Percentiles rank a stretch among this genome's conserved stretches.
phyloP scores from a whole-genome alignment of 2,888 invertebrate species.

The Cryptocephalus moraei region DNA sequence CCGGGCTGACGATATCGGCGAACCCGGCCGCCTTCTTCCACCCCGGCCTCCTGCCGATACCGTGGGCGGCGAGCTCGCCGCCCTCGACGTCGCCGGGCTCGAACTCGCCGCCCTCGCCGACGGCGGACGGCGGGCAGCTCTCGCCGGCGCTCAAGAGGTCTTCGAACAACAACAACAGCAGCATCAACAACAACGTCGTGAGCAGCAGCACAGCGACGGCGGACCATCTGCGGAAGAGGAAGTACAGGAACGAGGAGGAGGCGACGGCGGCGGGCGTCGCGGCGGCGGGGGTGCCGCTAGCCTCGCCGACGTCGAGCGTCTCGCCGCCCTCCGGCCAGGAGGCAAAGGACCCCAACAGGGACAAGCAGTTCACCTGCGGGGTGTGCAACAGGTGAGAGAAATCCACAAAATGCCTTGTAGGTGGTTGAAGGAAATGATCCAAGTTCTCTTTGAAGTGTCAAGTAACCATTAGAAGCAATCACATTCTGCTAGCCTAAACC shows the following conservation, averaged over 20 bases:
- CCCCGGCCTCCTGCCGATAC: slow-evolving; percentile 49
- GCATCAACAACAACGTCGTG: slow-evolving; percentile 37
- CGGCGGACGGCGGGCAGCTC: slow-evolving; percentile 33
- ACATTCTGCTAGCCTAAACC: no score
- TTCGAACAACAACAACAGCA: slow-evolving; percentile 33
- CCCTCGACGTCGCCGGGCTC: slow-evolving; percentile 2
- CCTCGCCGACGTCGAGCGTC: slow-evolving; percentile 47
- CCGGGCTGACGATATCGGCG: slow-evolving; percentile 47
- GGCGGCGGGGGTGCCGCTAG: slow-evolving; percentile 31
- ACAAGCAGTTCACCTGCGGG: slow-evolving; percentile 82
- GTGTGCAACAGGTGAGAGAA: slow-evolving; percentile 53
- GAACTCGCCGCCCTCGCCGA: slow-evolving; percentile 42
- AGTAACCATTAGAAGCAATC: no score
- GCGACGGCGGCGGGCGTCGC: slow-evolving; percentile 8
- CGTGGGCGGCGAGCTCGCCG: slow-evolving; percentile 43
- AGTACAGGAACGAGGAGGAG: slow-evolving; percentile 27
- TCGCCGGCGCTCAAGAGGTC: slow-evolving; percentile 30
- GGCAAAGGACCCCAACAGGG: slow-evolving; percentile 39
- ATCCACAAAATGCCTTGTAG: neutral
- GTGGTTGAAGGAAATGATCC: no score
- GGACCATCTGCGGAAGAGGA: slow-evolving; percentile 21
- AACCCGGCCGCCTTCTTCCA: slow-evolving; percentile 53
- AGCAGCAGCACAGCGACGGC: slow-evolving; percentile 34
- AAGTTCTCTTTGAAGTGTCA: no score
- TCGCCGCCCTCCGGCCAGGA: slow-evolving; percentile 40